These are phyloP conservation scores for Chrysolina haemoptera DNA, from an alignment of 2,888 invertebrate genomes.

Conservation along the genomic window DNA sequence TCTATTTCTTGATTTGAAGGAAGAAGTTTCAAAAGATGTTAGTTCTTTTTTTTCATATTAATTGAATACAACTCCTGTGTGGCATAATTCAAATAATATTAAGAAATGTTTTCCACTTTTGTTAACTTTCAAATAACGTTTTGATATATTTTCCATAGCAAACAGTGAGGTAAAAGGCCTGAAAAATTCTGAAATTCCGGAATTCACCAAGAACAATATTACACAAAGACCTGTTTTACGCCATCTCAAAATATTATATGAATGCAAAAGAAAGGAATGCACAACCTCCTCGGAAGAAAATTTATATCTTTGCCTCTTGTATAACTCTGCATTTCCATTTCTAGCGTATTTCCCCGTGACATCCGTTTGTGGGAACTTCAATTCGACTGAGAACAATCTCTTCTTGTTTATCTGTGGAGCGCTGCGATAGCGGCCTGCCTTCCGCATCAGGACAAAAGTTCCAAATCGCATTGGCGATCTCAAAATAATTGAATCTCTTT, in stretches of 20 bases:
- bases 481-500: constrained; percentile 1
- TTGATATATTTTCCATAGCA: too few species aligned
- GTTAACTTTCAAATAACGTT: too few species aligned
- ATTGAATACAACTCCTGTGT: too few species aligned
- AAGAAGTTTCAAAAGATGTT: too few species aligned
- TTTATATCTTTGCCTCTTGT: neutral
- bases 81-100: too few species aligned
- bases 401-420: neutral
- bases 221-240: too few species aligned
- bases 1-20: too few species aligned
- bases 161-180: too few species aligned
- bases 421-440: neutral
- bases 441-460: neutral
- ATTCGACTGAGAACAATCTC: neutral
- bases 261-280: neutral
- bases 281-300: neutral
- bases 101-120: too few species aligned
- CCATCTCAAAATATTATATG: neutral
- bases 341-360: neutral
- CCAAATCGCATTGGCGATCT: neutral
- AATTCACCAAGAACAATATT: too few species aligned
- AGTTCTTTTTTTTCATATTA: too few species aligned
- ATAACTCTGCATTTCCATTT: neutral
- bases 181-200: too few species aligned
- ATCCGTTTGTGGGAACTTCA: neutral